Evolutionary conservation across 2,797 vertebrate species (phyloP).

Genomic region (Argya squamiceps): DNA sequence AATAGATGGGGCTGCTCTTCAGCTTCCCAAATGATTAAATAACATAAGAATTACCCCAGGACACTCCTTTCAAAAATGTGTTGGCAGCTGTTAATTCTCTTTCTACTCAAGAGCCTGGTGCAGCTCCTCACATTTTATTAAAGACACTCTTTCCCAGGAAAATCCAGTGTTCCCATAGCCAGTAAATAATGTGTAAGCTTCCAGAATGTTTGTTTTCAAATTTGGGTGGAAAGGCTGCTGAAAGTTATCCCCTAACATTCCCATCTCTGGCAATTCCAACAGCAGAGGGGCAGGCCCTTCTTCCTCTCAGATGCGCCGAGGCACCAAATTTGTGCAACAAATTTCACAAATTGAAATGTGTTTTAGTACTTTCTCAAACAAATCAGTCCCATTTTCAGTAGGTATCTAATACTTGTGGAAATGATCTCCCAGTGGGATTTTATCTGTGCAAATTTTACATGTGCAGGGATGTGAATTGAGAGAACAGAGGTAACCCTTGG

Average conservation of each 20-base stretch:
- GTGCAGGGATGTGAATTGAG: background rate
- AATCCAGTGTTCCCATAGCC: slow-evolving; percentile 20
- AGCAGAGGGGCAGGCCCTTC: background rate
- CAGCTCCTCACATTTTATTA: background rate
- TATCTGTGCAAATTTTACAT: background rate
- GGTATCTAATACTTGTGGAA: background rate
- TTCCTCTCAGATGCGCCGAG: background rate
- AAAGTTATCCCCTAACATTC: background rate
- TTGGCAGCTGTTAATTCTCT: slow-evolving; percentile 49
- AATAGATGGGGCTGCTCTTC: background rate
- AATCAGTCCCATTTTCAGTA: background rate
- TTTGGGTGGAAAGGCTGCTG: background rate
- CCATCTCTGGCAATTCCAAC: background rate
- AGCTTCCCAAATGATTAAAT: background rate
- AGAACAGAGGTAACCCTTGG: background rate
- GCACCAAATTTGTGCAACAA: background rate
- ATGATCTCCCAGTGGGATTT: background rate
- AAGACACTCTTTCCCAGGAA: slow-evolving; percentile 51
- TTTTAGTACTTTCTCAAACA: background rate
- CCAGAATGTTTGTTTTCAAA: background rate
- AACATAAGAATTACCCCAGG: background rate
- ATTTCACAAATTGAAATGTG: background rate
- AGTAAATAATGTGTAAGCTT: background rate
- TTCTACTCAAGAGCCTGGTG: slow-evolving; percentile 36
- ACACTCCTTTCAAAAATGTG: background rate